phyloP scores from a whole-genome alignment of 2,113 vertebrate genomes.

The Australoheros scitulus region DNA sequence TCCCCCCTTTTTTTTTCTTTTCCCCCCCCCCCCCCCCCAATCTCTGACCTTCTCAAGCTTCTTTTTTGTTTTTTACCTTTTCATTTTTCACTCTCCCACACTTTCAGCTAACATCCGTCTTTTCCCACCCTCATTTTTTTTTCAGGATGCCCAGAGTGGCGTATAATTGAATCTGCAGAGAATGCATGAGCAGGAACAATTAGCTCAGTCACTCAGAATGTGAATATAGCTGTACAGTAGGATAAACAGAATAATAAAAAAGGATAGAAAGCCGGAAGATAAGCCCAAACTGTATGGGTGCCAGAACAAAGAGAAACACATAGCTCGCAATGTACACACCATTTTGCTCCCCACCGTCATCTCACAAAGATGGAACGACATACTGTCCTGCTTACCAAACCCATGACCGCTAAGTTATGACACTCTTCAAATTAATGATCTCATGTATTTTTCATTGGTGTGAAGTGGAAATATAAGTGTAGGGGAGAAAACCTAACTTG shows the following conservation, averaged over 20 bases:
- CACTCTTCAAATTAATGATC: not conserved
- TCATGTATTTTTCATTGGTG: not conserved
- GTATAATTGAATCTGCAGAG: conserved; percentile 82
- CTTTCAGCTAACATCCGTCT: conserved; percentile 27
- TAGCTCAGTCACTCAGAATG: conserved; percentile 75
- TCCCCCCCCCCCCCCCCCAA: conserved; percentile 37
- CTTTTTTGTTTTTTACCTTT: conserved; percentile 34
- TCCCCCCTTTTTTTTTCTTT: too few relatives aligned
- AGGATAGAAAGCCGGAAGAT: conserved; percentile 32
- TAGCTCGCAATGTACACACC: conserved; percentile 28
- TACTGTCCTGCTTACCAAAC: conserved; percentile 6
- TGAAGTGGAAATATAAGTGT: not conserved
- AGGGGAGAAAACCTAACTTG: not conserved
- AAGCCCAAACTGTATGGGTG: conserved; percentile 56
- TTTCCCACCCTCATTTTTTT: conserved; percentile 47
- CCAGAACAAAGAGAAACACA: conserved; percentile 56
- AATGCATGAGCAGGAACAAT: conserved; percentile 77
- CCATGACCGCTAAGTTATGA: not conserved
- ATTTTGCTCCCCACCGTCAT: conserved; percentile 53
- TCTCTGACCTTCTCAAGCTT: conserved; percentile 44
- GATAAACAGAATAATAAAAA: conserved; percentile 67
- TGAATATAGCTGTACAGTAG: conserved; percentile 74
- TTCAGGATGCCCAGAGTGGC: conserved; percentile 77
- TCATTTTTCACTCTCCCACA: conserved; percentile 54
- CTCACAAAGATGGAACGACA: conserved; percentile 28